These are phyloP conservation scores for Platysteira castanea DNA, from an alignment of 2,113 vertebrate species.

Conservation along the genomic window DNA sequence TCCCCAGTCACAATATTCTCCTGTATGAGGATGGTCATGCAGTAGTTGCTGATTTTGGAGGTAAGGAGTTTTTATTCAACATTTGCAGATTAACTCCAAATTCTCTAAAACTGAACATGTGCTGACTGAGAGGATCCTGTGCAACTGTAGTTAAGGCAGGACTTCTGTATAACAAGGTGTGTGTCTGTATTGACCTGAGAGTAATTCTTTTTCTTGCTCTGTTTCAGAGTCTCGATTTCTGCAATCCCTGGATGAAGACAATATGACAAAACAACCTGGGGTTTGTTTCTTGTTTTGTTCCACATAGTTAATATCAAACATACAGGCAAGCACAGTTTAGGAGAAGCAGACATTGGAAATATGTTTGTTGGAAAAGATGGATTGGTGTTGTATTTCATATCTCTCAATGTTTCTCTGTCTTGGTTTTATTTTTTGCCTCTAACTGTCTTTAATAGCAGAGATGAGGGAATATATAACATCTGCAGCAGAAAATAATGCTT, in stretches of 20 bases:
- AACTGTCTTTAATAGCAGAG: background rate
- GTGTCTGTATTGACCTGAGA: background rate
- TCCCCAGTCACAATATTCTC: slow-evolving; percentile 89
- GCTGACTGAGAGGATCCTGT: background rate
- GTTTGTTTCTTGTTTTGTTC: slow-evolving; percentile 69
- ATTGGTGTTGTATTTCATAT: background rate
- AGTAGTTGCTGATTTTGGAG: slow-evolving; percentile 95
- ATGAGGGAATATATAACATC: background rate
- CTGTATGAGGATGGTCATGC: slow-evolving; percentile 94
- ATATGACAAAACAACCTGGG: slow-evolving; percentile 98
- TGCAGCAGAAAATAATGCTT: background rate
- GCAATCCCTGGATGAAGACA: slow-evolving; percentile 90
- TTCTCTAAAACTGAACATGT: background rate
- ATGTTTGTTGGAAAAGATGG: background rate
- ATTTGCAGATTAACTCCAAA: background rate
- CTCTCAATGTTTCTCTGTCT: background rate
- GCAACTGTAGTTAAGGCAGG: background rate
- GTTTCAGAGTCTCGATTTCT: slow-evolving; percentile 90
- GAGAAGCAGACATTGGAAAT: background rate
- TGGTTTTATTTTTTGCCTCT: background rate
- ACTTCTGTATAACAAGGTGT: background rate
- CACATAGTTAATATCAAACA: background rate
- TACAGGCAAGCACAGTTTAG: background rate
- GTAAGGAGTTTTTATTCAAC: slow-evolving; percentile 58
- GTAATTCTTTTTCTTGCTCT: background rate